Evolutionary conservation across 2,888 invertebrate species (phyloP), one percentile per base, ranked within the genome.

Genomic region (Agrilus cyanescens): DNA sequence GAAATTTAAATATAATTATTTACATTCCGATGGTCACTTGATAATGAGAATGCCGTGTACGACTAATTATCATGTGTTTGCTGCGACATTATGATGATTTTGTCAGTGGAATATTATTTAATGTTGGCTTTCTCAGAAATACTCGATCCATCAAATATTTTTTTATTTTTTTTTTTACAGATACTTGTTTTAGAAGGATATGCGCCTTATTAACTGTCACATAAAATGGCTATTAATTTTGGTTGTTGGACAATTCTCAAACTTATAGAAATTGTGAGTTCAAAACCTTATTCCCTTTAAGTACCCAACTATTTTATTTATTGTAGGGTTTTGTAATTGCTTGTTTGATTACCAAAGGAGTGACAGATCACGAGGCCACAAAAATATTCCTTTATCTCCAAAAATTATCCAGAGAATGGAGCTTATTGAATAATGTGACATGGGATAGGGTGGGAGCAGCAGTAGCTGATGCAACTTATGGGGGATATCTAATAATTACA

Each of bases 391-490:
- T 80, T 49, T 75, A 77, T 54, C 71, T 82, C 49, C 78, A 82
- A 65, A 83, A 82, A 66, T 62, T 79, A 45, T 83, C 82, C 20
- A 68, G 80, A 36, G 83, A 84, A 67, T 84, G 84, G 84, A 78
- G 80, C 30, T 71, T 83, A 25, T 69, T 83, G 48, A 81, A 76
- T 53, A 84, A 80, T 37, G 75, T 84, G 50, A 82, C 83, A 0
- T 82, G 83, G 81, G 80, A 80, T 57, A 71, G 74, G 18, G 73
- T 80, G 32, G 83, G 83, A 1, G 74, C 78, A 12, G 72, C 79
- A 29, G 76, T 79, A 47, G 79, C 78, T 3, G 78, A 80, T 50
- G 74, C 79, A 38, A 70, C 78, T 14, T 80, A 78, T 58, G 80
- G 80, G 52, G 78, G 76, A 52, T 85, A 82, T 67, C 69, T 78